Conservation (phyloP, 2,113 vertebrate genomes). For the Centropus bengalensis region DNA sequence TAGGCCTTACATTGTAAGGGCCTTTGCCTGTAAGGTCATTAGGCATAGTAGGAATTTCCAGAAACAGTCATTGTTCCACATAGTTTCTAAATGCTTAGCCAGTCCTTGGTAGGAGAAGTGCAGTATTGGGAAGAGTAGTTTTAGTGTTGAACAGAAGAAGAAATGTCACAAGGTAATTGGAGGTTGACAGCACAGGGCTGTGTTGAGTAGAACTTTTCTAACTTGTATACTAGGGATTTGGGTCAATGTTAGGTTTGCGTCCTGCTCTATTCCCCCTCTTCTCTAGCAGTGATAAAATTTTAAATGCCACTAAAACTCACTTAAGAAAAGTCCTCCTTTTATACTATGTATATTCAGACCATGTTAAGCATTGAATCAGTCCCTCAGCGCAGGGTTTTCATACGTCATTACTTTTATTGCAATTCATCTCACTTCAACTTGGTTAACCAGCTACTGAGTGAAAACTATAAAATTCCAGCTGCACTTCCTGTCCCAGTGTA, state of each 20-base stretch:
- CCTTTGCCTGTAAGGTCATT: background rate
- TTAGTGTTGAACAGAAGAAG: background rate
- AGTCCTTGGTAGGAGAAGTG: background rate
- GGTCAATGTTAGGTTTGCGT: background rate
- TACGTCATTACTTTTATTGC: background rate
- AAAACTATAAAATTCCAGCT: background rate
- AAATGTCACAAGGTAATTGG: background rate
- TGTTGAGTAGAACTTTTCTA: background rate
- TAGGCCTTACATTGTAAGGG: background rate
- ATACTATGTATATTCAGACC: background rate
- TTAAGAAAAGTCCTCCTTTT: background rate
- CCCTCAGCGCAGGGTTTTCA: background rate
- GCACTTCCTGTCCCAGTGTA: background rate
- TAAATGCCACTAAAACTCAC: background rate
- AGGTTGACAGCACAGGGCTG: background rate
- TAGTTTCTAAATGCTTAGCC: background rate
- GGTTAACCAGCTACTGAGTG: background rate
- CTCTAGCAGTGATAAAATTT: background rate
- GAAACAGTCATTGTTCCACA: background rate
- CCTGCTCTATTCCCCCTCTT: background rate
- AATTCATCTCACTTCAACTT: background rate
- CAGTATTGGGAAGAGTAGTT: background rate
- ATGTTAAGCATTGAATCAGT: background rate
- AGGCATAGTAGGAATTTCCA: background rate
- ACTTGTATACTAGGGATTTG: background rate